Conservation (phyloP, 2,888 invertebrate genomes). For the Hydraecia micacea region DNA sequence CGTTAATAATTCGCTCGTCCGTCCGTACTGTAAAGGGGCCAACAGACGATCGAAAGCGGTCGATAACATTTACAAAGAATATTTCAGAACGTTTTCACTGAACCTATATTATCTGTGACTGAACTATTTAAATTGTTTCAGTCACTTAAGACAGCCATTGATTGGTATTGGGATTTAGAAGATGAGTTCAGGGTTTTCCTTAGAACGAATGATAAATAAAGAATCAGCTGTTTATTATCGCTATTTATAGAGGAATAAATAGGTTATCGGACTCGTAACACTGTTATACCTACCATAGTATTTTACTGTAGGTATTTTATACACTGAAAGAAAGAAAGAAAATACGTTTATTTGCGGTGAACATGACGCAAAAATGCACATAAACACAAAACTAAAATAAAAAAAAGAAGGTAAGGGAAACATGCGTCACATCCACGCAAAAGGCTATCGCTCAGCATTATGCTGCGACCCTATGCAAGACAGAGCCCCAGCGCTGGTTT, state of each 20-base stretch:
- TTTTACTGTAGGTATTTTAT: conserved; percentile 11
- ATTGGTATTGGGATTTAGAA: conserved; percentile 46
- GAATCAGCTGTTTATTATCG: conserved; percentile 55
- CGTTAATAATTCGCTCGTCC: conserved; percentile 63
- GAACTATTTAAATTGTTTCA: conserved; percentile 59
- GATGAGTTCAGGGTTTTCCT: conserved; percentile 55
- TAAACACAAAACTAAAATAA: too few species aligned
- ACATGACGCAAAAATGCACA: too few species aligned
- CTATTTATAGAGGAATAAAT: conserved; percentile 10
- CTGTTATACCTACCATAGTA: conserved; percentile 4
- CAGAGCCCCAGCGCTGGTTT: too few species aligned
- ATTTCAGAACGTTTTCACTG: conserved; percentile 35
- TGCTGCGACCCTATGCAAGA: too few species aligned
- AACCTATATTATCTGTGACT: too few species aligned
- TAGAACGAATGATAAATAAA: conserved; percentile 44
- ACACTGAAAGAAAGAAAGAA: too few species aligned
- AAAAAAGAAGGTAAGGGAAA: too few species aligned
- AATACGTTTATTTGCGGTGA: too few species aligned
- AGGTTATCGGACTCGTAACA: conserved; percentile 22
- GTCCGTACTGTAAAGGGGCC: conserved; percentile 56
- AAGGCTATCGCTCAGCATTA: too few species aligned
- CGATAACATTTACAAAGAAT: conserved; percentile 62
- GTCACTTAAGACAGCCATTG: conserved; percentile 31
- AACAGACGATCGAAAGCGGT: conserved; percentile 56
- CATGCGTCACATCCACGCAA: too few species aligned